Base-by-base conservation (phyloP, 2,797 vertebrate genomes). In the Megaceryle alcyon region DNA sequence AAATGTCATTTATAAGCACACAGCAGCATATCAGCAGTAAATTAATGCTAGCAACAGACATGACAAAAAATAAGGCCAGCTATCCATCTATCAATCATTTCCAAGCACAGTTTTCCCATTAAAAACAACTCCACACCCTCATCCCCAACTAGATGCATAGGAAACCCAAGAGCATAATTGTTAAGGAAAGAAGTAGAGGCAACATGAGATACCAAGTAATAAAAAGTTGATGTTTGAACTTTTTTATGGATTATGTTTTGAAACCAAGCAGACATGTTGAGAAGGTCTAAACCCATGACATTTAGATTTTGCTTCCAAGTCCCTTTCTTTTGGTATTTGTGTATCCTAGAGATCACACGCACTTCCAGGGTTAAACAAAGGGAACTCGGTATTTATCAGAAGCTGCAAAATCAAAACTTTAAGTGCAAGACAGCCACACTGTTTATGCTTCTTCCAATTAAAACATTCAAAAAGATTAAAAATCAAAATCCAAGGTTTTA, bases 401-500 rank as follows among this genome's bases (percentile, higher is more conserved):
- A 88, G 41, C 5, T 71, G 37, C 72, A 73, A 82, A 96, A 93
- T 39, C 33, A 73, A 85, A 92, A 88, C 29, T 68, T 53, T 16
- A 93, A 91, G 64, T 46, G 86, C 53, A 78, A 41, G 49, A 44
- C 26, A 4, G 29, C 14, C 70, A 76, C 54, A 4, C 7, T 68
- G 68, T 93, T 93, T 87, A 82, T 59, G 68, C 64, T 72, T 85
- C 59, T 85, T 71, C 11, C n/a, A 89, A 75, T 75, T 78, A 57
- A 85, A 88, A 65, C 17, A 91, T 65, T 44, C 59, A 86, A 83
- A 76, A 37, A 73, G 65, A 80, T 95, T 77, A 88, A 92, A 92
- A 88, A 69, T 59, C 46, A 82, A 91, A 80, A 88, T 68, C 31
- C 2, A 1, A 86, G 25, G 29, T 82, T 44, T 68, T 90, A 25